Percentiles rank a stretch among this genome's conserved stretches.
Evolutionary conservation across 2,113 vertebrate genomes (phyloP).

Genomic region (Ammodytes marinus): DNA sequence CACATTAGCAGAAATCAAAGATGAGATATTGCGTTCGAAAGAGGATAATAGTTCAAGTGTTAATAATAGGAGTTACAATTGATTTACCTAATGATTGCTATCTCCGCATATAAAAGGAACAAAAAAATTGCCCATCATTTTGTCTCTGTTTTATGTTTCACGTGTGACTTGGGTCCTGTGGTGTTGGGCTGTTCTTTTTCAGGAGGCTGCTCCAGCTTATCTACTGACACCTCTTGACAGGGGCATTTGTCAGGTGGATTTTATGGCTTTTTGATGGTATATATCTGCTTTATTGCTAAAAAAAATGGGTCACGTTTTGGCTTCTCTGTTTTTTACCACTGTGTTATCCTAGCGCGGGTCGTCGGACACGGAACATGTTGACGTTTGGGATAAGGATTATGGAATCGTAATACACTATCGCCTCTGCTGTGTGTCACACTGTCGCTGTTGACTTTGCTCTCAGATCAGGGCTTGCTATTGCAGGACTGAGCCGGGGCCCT

Average conservation of each 20-base stretch:
- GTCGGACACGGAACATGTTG: slow-evolving; percentile 72
- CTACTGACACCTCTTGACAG: slow-evolving; percentile 70
- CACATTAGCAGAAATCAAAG: slow-evolving; percentile 14
- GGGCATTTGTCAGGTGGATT: slow-evolving; percentile 75
- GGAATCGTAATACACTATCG: slow-evolving; percentile 70
- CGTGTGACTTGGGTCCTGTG: slow-evolving; percentile 52
- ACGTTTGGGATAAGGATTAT: slow-evolving; percentile 83
- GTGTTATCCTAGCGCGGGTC: slow-evolving; percentile 59
- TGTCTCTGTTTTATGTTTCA: slow-evolving; percentile 27
- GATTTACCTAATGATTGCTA: not conserved
- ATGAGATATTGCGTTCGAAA: slow-evolving; percentile 14
- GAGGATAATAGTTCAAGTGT: not conserved
- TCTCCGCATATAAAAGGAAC: not conserved
- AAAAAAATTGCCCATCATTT: not conserved
- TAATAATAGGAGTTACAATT: not conserved
- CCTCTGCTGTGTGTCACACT: slow-evolving; percentile 71
- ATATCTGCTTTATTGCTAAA: slow-evolving; percentile 66
- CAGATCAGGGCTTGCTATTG: slow-evolving; percentile 56
- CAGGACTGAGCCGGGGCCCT: slow-evolving; percentile 50
- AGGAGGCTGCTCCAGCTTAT: slow-evolving; percentile 53
- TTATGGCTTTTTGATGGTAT: slow-evolving; percentile 56
- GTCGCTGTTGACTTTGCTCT: slow-evolving; percentile 75
- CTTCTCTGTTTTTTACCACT: slow-evolving; percentile 51
- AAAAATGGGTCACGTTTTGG: slow-evolving; percentile 48
- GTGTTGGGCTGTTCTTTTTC: slow-evolving; percentile 54